These are phyloP conservation scores for Beris morrisii DNA, from an alignment of 2,888 invertebrate species.

Conservation along the genomic window DNA sequence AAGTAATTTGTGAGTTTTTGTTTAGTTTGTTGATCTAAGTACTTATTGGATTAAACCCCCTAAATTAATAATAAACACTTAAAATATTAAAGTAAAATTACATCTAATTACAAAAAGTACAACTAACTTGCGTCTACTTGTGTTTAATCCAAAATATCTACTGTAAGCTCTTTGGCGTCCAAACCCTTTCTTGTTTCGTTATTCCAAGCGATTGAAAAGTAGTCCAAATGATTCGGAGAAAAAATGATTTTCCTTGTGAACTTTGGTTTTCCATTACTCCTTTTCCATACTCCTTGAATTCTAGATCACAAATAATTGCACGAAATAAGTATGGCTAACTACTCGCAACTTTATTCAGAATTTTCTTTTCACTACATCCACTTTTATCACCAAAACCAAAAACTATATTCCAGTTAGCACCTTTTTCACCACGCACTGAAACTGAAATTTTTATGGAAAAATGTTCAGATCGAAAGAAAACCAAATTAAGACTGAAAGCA, in stretches of 20 bases:
- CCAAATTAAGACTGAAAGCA: conserved; percentile 30
- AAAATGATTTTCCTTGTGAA: conserved; percentile 2
- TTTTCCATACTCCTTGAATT: conserved; percentile 25
- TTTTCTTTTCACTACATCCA: too few species aligned
- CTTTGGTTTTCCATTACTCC: conserved; percentile 26
- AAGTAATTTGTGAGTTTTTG: too few species aligned
- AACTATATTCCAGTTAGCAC: too few species aligned
- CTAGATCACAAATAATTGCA: conserved; percentile 13
- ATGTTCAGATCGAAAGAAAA: conserved; percentile 25
- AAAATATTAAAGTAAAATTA: background rate
- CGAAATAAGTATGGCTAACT: too few species aligned
- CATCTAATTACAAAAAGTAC: conserved; percentile 5
- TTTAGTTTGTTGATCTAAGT: too few species aligned
- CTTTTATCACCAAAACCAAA: too few species aligned
- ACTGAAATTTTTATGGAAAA: background rate
- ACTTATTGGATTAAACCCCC: too few species aligned
- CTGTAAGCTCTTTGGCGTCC: conserved; percentile 7
- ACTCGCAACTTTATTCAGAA: too few species aligned
- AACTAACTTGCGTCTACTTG: conserved; percentile 22
- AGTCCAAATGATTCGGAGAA: conserved; percentile 37
- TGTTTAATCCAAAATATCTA: conserved; percentile 9
- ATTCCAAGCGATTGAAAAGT: conserved; percentile 37
- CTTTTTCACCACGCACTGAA: too few species aligned
- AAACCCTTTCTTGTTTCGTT: conserved; percentile 36
- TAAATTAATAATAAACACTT: too few species aligned